Evolutionary conservation across 2,888 invertebrate genomes (phyloP), one percentile per base, ranked within the genome.

Genomic region (Scaptodrosophila latifasciaeformis): DNA sequence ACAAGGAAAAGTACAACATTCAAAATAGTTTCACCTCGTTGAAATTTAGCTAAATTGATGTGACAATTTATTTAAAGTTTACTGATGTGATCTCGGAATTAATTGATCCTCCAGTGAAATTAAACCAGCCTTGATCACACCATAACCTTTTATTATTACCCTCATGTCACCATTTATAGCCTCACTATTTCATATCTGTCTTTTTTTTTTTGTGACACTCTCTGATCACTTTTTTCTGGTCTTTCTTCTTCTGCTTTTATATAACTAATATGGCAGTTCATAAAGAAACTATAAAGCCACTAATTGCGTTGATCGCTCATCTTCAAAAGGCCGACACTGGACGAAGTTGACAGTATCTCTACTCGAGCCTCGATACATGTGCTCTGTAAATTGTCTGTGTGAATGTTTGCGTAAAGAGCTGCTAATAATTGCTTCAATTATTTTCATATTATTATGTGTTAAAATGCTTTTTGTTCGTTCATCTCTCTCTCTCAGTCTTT

Each of bases 361-460:
- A 3, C n/a, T 12, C 31, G n/a, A n/a, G n/a, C n/a, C n/a, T n/a
- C n/a, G n/a, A n/a, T n/a, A n/a, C n/a, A n/a, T n/a, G n/a, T n/a
- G n/a, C n/a, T n/a, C n/a, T n/a, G n/a, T n/a, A n/a, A n/a, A 27
- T 5, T 6, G 27, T 5, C 27, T 5, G 27, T 17, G 13, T 35
- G 37, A 31, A 31, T 18, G 29, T 47, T 35, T n/a, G n/a, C n/a
- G n/a, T n/a, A 50, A 9, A 27, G 27, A 27, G 5, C 53, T 49
- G n/a, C 48, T 53, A 51, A 59, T 76, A 81, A 76, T 81, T 78
- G 81, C 76, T 65, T 78, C 75, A 76, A 76, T 76, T 81, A 76
- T 75, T 75, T 76, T 76, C 62, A 67, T 71, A 81, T 76, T 76
- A 76, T 74, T 74, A 77, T 77, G 75, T 70, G 80, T 63, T 77